Conservation (phyloP, 2,888 invertebrate species). For the Eilema sororculum region DNA sequence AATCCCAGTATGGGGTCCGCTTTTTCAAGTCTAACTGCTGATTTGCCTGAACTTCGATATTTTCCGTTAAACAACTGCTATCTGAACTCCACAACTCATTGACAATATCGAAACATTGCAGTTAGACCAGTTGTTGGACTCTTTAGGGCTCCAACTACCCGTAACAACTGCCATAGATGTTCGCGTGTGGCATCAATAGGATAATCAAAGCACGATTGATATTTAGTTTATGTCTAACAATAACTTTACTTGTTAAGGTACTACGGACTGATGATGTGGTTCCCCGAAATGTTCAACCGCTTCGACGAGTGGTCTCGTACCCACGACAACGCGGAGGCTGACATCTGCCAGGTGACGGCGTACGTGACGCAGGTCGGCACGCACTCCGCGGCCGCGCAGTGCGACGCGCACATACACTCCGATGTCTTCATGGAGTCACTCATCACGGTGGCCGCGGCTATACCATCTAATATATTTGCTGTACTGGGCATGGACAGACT, state of each 20-base stretch:
- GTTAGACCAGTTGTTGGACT: too few relatives aligned
- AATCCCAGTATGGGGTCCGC: too few relatives aligned
- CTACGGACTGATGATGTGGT: constrained; percentile 99
- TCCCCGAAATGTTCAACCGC: constrained; percentile 97
- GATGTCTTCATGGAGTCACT: constrained; percentile 95
- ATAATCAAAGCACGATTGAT: too few relatives aligned
- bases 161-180: too few relatives aligned
- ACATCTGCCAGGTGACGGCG: constrained; percentile 92
- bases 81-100: too few relatives aligned
- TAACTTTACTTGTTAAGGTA: constrained; percentile 85
- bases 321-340: constrained; percentile 89
- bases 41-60: too few relatives aligned
- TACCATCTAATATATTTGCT: constrained; percentile 94
- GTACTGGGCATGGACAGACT: constrained; percentile 94
- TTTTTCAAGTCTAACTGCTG: too few relatives aligned
- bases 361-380: constrained; percentile 91
- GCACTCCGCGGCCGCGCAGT: constrained; percentile 86
- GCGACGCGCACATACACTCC: constrained; percentile 91
- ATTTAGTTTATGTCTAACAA: too few relatives aligned
- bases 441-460: constrained; percentile 94
- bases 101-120: too few relatives aligned
- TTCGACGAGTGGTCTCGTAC: constrained; percentile 92
- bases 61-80: too few relatives aligned
- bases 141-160: too few relatives aligned
- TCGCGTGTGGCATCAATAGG: too few relatives aligned